Evolutionary conservation across 2,113 vertebrate genomes (phyloP).

Genomic region (Nymphicus hollandicus): DNA sequence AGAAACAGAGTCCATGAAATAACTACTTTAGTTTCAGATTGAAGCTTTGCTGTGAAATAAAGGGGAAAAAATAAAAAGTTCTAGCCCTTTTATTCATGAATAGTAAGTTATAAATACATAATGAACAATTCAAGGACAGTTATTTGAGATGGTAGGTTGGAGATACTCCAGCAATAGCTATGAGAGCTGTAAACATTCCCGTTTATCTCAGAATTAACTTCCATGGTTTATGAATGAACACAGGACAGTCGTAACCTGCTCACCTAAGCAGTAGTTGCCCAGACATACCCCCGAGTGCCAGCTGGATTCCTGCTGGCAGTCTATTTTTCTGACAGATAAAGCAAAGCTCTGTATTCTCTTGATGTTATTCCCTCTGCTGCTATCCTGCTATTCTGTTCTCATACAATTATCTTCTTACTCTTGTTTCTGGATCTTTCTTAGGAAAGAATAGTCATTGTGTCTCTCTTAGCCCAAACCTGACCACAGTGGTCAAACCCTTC

Average conservation of each 20-base stretch:
- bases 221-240: accelerated
- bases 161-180: not conserved
- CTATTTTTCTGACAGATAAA: not conserved
- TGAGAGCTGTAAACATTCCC: not conserved
- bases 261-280: not conserved
- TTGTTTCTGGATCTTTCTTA: not conserved
- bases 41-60: not conserved
- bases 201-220: not conserved
- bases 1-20: not conserved
- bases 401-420: not conserved
- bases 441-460: not conserved
- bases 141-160: not conserved
- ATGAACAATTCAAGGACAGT: not conserved
- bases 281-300: accelerated
- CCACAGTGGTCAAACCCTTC: not conserved
- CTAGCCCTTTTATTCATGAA: not conserved
- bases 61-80: not conserved
- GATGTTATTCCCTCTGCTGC: not conserved
- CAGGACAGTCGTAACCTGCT: accelerated
- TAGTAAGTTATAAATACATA: not conserved
- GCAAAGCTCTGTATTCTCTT: not conserved
- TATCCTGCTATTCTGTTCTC: not conserved
- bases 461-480: not conserved
- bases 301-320: not conserved
- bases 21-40: not conserved